Conservation (phyloP, 2,888 invertebrate genomes). For the Harmothoe impar region DNA sequence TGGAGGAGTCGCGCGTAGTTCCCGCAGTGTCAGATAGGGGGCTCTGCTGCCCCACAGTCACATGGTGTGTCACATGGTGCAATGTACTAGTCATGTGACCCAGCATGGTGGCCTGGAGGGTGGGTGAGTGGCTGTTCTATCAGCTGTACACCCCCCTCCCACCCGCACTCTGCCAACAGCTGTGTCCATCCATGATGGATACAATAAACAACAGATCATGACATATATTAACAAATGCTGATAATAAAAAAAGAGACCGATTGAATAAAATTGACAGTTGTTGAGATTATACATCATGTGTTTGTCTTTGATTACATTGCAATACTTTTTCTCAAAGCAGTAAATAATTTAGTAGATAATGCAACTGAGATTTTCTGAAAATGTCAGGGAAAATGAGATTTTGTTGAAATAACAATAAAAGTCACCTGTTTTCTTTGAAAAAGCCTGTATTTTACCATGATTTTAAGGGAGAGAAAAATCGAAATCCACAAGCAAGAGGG, state of each 20-base stretch:
- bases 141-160: background rate
- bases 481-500: no score
- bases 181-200: slow-evolving; percentile 16
- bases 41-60: no score
- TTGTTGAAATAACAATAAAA: no score
- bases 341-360: no score
- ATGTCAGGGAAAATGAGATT: no score
- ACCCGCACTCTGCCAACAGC: background rate
- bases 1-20: background rate
- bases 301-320: background rate
- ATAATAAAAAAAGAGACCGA: slow-evolving; percentile 43
- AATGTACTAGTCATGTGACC: background rate
- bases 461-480: no score
- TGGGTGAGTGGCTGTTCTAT: background rate
- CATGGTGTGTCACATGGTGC: no score
- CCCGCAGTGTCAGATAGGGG: background rate
- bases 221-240: background rate
- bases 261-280: slow-evolving; percentile 62
- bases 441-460: no score
- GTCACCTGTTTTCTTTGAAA: no score
- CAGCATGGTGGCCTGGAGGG: background rate
- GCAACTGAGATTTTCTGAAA: no score
- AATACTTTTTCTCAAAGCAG: no score
- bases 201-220: slow-evolving; percentile 30
- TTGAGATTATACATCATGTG: slow-evolving; percentile 53